phyloP scores from a whole-genome alignment of 2,888 invertebrate genomes.

The Epirrhoe alternata region DNA sequence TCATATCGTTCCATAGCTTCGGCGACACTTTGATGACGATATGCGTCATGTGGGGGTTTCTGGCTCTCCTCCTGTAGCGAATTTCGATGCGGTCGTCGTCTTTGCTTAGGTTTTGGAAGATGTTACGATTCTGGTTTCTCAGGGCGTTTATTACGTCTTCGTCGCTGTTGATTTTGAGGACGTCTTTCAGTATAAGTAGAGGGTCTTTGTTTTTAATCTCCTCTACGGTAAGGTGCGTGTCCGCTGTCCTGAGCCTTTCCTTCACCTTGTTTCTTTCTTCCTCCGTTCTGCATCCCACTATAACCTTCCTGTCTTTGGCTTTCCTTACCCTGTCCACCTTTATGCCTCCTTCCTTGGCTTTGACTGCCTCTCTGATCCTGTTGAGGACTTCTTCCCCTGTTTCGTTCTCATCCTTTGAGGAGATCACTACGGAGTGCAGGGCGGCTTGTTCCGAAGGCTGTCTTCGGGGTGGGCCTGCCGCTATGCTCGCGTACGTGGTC shows the following conservation, averaged over 20 bases:
- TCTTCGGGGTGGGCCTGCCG: neutral
- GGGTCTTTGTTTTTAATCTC: no score
- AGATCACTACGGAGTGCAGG: constrained; percentile 27
- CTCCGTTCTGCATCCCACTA: neutral
- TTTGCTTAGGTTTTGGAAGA: no score
- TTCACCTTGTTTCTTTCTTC: neutral
- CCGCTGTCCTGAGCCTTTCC: neutral
- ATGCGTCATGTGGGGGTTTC: no score
- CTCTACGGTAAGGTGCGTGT: no score
- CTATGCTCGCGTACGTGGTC: neutral
- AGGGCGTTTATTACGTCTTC: no score
- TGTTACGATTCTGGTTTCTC: no score
- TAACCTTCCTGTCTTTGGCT: neutral
- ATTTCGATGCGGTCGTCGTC: no score
- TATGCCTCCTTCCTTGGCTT: constrained; percentile 25
- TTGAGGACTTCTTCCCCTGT: constrained; percentile 28
- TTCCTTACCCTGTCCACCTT: neutral
- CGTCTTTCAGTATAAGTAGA: no score
- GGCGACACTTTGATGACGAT: no score
- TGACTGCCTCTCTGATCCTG: constrained; percentile 18
- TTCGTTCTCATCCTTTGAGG: constrained; percentile 19
- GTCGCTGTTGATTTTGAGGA: no score
- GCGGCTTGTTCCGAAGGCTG: constrained; percentile 1
- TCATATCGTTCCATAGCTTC: no score
- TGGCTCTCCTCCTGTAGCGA: no score